Evolutionary conservation across 2,113 vertebrate species (phyloP), one percentile per base, ranked within the genome.

Genomic region (Carassius auratus): DNA sequence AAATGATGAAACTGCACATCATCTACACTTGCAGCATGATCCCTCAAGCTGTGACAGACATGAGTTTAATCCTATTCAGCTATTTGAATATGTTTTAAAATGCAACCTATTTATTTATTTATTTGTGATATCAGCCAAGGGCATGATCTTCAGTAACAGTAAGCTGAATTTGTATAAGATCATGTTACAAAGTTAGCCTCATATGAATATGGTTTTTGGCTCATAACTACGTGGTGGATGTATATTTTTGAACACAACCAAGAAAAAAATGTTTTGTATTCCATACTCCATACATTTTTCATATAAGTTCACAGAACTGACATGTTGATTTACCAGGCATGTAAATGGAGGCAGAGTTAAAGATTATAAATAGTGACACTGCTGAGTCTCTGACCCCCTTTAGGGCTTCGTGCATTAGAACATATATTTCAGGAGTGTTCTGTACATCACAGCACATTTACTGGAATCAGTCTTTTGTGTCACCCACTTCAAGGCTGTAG

Each of bases 251-350:
- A 57, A 50, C 38, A 9, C 38, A 59, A 38, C 38, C n/a, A 19
- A n/a, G 5, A 52, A 1, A 50, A 12, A 50, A 50, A 50, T 50
- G 12, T 13, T 50, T 50, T 50, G 48, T 13, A 50, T 50, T 13
- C 12, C 12, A 12, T 15, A 55, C 52, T 17, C 30, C 30, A 30
- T 33, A 0, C 3, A 36, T 69, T 36, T 71, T 21, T 42, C 36
- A 12, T 38, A 5, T 7, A 23, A 78, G n/a, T 38, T 55, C 33
- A 61, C 55, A 64, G 14, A 62, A 64, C 38, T 80, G 78, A 64
- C 38, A 64, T 42, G 50, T 38, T 57, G 76, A 71, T 64, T 79
- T 82, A 45, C 21, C 55, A 83, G 76, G 52, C 83, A 75, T 82
- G 69, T 48, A 48, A 48, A 10, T 48, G 45, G 45, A 48, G 3